These are phyloP conservation scores for Phyllostomus discolor DNA, from an alignment of 2,113 vertebrate genomes.

Conservation along the genomic window DNA sequence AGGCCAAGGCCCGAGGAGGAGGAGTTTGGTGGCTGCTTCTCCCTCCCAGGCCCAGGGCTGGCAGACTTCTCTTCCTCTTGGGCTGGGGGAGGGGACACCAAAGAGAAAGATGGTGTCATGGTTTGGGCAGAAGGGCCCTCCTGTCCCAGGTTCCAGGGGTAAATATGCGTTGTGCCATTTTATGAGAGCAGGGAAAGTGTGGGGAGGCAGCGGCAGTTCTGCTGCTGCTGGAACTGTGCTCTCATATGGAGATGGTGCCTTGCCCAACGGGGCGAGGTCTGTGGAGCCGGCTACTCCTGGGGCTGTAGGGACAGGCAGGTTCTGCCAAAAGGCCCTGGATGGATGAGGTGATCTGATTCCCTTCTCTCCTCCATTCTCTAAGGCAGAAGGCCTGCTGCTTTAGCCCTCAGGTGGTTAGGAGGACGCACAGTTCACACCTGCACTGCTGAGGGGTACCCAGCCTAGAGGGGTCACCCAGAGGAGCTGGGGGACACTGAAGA, in stretches of 20 bases:
- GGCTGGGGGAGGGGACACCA: not conserved
- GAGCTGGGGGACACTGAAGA: not conserved
- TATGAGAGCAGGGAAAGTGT: not conserved
- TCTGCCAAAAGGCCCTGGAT: not conserved
- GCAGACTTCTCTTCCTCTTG: not conserved
- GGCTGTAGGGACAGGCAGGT: not conserved
- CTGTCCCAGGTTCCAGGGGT: not conserved
- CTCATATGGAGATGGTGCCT: not conserved
- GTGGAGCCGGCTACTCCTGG: not conserved
- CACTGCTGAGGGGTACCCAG: not conserved
- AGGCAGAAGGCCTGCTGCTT: not conserved
- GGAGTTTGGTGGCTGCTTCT: not conserved
- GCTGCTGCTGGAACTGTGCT: not conserved
- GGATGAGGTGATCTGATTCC: not conserved
- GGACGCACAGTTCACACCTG: not conserved
- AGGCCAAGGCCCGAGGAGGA: not conserved
- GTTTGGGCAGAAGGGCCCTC: not conserved
- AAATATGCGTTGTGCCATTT: not conserved
- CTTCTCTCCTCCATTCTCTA: fast-evolving
- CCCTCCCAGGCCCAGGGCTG: not conserved
- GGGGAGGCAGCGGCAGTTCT: not conserved
- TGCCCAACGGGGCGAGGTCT: not conserved
- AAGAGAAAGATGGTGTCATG: not conserved
- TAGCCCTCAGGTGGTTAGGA: not conserved
- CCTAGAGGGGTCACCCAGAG: not conserved